Evolutionary conservation across 2,113 vertebrate genomes (phyloP), one percentile per base, ranked within the genome.

Genomic region (Etheostoma cragini): DNA sequence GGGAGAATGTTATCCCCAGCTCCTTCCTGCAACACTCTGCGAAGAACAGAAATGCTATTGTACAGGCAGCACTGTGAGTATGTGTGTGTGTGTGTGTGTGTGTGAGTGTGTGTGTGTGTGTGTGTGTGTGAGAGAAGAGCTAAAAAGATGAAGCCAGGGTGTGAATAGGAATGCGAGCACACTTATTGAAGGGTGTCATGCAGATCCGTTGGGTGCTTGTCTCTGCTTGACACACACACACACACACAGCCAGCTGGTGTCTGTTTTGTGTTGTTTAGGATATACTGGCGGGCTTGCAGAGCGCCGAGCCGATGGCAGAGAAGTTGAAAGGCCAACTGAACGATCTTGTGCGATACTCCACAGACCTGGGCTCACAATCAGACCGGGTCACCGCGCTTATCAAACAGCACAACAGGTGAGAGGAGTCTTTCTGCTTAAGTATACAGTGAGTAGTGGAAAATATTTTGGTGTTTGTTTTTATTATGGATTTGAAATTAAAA

Each of bases 401-500:
- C 93, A 99, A 98, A 66, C 97, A 98, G 71, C 98, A 98, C 92
- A 99, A 99, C 93, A 97, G 98, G 98, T 99, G 93, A 87, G 80
- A 42, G 15, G 26, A 66, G 30, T 54, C n/a, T 61, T 60, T 67
- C 14, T 63, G 21, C 49, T 60, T 54, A 0, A 33, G 46, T 22
- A 4, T 54, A 58, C 12, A 46, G 45, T 66, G 64, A 30, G 65
- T 14, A 42, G 46, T 26, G 65, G 17, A 53, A 46, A 75, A 33
- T 45, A 15, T 12, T 12, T 24, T 72, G 14, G 53, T 67, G 26
- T 45, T 56, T 72, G 4, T 63, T 45, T 47, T 30, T 4, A 24
- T 22, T 19, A 26, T 45, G 72, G 64, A 62, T 76, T 57, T 53
- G 52, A 76, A 56, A 71, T 13, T 2, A 45, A 56, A 52, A 38